phyloP scores from a whole-genome alignment of 2,113 vertebrate species.

The Cathartes aura region DNA sequence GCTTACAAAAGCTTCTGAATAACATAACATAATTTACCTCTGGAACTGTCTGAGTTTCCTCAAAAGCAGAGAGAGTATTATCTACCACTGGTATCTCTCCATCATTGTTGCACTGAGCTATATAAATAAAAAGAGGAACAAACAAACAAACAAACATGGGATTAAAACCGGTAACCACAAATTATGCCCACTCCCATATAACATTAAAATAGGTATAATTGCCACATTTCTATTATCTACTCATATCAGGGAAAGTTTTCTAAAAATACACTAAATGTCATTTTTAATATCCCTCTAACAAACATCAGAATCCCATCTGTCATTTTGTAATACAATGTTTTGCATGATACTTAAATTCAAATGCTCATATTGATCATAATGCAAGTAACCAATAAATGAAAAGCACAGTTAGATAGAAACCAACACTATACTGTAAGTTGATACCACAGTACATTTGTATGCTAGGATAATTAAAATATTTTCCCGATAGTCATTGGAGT shows the following conservation, averaged over 20 bases:
- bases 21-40: slow-evolving; percentile 73
- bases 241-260: background rate
- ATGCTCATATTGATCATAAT: background rate
- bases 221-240: background rate
- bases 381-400: background rate
- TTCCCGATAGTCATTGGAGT: background rate
- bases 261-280: background rate
- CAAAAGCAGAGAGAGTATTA: slow-evolving; percentile 43
- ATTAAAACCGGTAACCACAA: background rate
- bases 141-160: background rate
- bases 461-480: background rate
- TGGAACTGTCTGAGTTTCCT: slow-evolving; percentile 51
- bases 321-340: background rate
- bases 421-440: background rate
- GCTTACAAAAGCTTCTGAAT: background rate
- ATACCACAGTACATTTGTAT: background rate
- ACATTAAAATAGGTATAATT: background rate
- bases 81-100: slow-evolving; percentile 55
- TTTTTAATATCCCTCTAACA: background rate
- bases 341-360: background rate
- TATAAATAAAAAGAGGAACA: background rate
- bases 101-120: slow-evolving; percentile 67
- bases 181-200: background rate
- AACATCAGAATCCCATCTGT: background rate
- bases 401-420: background rate